Percentiles rank a stretch among this genome's conserved stretches.
Conservation (phyloP, 1,140 invertebrate species). For the Temnothorax longispinosus region DNA sequence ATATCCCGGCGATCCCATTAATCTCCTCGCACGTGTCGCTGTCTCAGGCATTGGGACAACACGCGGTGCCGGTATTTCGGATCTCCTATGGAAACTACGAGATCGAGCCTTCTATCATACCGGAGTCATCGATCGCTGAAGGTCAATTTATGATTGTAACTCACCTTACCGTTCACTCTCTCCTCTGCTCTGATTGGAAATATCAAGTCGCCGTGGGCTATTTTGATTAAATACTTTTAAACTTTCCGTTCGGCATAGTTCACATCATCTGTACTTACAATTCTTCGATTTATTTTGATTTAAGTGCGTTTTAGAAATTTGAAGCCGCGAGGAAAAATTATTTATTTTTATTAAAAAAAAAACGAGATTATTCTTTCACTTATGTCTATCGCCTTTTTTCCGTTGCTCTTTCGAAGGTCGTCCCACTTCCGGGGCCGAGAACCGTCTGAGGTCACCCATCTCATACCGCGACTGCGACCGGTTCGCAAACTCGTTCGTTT, state of each 20-base stretch:
- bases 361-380: neutral
- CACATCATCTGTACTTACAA: neutral
- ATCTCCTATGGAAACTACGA: conserved; percentile 30
- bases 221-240: conserved; percentile 7
- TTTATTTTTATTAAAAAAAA: neutral
- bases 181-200: neutral
- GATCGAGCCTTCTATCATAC: conserved; percentile 5
- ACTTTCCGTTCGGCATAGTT: neutral
- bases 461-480: conserved; percentile 10
- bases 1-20: conserved; percentile 13
- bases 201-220: neutral
- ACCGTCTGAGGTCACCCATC: conserved; percentile 62
- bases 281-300: neutral
- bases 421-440: conserved; percentile 69
- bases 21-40: conserved; percentile 10
- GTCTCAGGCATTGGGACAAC: neutral
- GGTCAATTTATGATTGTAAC: conserved; percentile 30
- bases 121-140: conserved; percentile 34
- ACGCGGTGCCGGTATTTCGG: conserved; percentile 24
- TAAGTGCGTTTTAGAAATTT: neutral
- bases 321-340: neutral
- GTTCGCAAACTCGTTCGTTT: conserved; percentile 32
- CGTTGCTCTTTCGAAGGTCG: conserved; percentile 64
- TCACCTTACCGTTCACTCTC: conserved; percentile 64
- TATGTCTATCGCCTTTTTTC: neutral